phyloP scores from a whole-genome alignment of 2,888 invertebrate species.

The Drosophila mimica region DNA sequence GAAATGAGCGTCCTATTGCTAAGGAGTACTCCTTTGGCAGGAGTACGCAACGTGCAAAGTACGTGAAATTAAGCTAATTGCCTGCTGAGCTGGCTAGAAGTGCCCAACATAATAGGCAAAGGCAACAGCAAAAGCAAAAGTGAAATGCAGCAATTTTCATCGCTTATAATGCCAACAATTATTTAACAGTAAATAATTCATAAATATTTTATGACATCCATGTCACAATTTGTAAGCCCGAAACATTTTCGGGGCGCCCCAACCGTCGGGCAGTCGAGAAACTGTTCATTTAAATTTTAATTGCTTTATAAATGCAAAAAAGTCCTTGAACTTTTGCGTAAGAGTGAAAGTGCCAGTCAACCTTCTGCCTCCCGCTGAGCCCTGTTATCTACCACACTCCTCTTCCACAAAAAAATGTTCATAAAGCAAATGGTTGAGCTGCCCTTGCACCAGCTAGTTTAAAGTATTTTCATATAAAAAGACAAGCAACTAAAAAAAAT shows the following conservation, averaged over 20 bases:
- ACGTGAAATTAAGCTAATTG: constrained; percentile 64
- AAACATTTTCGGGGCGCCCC: constrained; percentile 44
- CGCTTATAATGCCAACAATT: constrained; percentile 62
- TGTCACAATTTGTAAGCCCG: constrained; percentile 67
- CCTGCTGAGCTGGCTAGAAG: constrained; percentile 26
- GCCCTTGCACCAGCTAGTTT: constrained; percentile 63
- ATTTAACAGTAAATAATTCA: constrained; percentile 68
- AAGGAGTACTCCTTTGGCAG: not conserved
- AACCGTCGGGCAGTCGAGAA: constrained; percentile 46
- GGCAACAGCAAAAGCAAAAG: constrained; percentile 8
- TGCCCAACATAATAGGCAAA: constrained; percentile 2
- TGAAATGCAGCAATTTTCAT: constrained; percentile 19
- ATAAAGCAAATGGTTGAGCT: constrained; percentile 46
- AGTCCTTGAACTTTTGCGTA: constrained; percentile 82
- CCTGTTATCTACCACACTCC: constrained; percentile 5
- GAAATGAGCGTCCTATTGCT: constrained; percentile 9
- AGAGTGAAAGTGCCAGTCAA: constrained; percentile 59
- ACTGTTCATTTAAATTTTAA: constrained; percentile 84
- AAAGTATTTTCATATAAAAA: constrained; percentile 49
- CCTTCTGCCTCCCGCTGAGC: not conserved
- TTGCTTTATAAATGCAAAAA: constrained; percentile 84
- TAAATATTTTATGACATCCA: constrained; percentile 66
- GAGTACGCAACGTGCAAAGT: constrained; percentile 23
- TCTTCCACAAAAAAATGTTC: constrained; percentile 31
- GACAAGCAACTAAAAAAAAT: constrained; percentile 45